These are phyloP conservation scores for Eumeta japonica DNA, from an alignment of 1,140 invertebrate species.

Conservation along the genomic window DNA sequence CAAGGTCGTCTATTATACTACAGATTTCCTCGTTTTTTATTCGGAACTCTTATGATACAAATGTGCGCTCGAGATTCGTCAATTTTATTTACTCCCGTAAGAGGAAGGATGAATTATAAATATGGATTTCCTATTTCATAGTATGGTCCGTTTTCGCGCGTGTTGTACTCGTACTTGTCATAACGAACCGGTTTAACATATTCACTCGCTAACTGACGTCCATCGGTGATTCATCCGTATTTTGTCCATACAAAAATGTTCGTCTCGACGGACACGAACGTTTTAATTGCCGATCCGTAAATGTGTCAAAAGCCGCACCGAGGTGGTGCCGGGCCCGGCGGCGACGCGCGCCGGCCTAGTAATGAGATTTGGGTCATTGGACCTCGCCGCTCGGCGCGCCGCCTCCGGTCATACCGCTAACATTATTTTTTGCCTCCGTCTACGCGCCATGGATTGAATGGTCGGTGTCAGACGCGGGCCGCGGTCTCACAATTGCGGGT, in stretches of 20 bases:
- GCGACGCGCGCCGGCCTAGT: conserved; percentile 32
- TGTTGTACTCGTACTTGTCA: too few species aligned
- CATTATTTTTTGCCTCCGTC: conserved; percentile 43
- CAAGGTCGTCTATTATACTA: too few species aligned
- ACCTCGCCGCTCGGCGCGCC: conserved; percentile 43
- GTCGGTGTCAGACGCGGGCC: too few species aligned
- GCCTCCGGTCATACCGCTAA: conserved; percentile 30
- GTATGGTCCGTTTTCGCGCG: too few species aligned
- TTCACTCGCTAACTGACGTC: not conserved
- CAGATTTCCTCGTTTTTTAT: not conserved
- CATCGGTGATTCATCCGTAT: not conserved
- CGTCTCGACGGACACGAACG: too few species aligned
- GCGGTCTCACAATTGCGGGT: conserved; percentile 19
- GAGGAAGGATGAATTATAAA: not conserved
- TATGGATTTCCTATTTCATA: not conserved
- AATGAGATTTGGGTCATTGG: conserved; percentile 54
- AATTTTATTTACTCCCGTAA: not conserved
- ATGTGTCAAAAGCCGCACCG: not conserved
- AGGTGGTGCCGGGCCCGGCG: not conserved
- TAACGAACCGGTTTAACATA: not conserved
- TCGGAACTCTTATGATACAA: not conserved
- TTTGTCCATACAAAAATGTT: too few species aligned
- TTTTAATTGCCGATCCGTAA: too few species aligned
- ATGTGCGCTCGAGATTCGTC: not conserved
- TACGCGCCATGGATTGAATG: conserved; percentile 29